Evolutionary conservation across 2,113 vertebrate species (phyloP), one percentile per base, ranked within the genome.

Genomic region (Chlamydotis undulata): DNA sequence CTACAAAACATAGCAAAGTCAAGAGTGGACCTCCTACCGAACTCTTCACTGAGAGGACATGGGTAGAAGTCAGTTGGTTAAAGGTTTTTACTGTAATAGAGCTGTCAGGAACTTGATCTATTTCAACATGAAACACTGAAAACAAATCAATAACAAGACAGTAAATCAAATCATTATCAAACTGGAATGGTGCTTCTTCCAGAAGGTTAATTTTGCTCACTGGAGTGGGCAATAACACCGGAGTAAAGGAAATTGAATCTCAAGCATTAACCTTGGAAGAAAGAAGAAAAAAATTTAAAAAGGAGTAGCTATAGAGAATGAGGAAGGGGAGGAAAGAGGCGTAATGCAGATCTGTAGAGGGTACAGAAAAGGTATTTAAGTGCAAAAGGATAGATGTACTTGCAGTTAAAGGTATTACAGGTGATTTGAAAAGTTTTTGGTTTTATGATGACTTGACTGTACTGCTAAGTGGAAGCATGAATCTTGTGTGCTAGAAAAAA

Each of bases 71-170:
- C 89, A 90, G 90, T 28, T 96, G 71, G 94, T 47, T 93, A 75
- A 90, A 96, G 78, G 90, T 79, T 96, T 94, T 95, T 94, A 90
- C 71, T 91, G 90, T 97, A 98, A 98, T 95, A 81, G 95, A 96
- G 53, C 97, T 97, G 95, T 97, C 98, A 98, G 84, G 47, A 94
- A 91, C 94, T 93, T 97, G 83, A 98, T 97, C 90, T 97, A 96
- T 92, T 97, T 97, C 90, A 95, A 89, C 83, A 87, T 84, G 92
- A 97, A 97, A 94, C 87, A 83, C 91, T 77, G 94, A 91, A 87
- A 87, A 93, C 93, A 97, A 97, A 97, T 98, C 96, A 97, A 95
- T 98, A 98, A 97, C 37, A 88, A 96, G 96, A 93, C 83, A 96
- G 90, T 94, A 97, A 96, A 97, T 97, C 93, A 97, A 97, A 97